Percentiles rank a stretch among this genome's conserved stretches.
These are phyloP conservation scores for Brachyopa scutellaris DNA, from an alignment of 2,888 invertebrate genomes.

Conservation along the genomic window DNA sequence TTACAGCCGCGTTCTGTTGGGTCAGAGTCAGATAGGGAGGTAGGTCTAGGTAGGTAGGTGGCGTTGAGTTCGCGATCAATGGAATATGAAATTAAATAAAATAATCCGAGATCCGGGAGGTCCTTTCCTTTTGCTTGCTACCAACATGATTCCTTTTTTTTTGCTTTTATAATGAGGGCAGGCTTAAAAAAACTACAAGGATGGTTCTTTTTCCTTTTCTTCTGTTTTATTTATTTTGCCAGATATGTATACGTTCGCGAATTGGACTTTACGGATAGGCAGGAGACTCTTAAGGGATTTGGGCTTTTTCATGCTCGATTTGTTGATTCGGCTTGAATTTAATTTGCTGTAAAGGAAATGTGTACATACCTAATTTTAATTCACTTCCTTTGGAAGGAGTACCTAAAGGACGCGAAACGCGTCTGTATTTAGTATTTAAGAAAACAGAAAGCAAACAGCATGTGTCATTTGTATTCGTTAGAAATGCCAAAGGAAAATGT, in stretches of 20 bases:
- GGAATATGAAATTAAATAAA: conserved; percentile 57
- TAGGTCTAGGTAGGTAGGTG: neutral
- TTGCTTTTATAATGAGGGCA: conserved; percentile 41
- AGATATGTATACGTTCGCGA: no score
- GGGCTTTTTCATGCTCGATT: no score
- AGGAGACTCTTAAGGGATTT: neutral
- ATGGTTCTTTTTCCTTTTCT: neutral
- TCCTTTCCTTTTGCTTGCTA: neutral
- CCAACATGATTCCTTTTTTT: neutral
- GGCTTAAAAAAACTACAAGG: neutral
- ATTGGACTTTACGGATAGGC: no score
- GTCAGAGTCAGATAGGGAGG: neutral
- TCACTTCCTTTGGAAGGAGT: no score
- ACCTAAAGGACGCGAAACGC: no score
- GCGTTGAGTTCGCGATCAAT: conserved; percentile 22
- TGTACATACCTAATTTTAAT: conserved; percentile 65
- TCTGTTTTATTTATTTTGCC: conserved; percentile 21
- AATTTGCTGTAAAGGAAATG: conserved; percentile 39
- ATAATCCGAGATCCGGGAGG: conserved; percentile 11
- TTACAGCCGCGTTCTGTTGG: conserved; percentile 20
- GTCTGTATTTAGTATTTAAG: conserved; percentile 3
- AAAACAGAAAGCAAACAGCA: neutral
- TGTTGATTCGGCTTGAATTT: no score
- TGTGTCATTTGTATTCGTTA: conserved; percentile 70
- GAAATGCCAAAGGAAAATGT: conserved; percentile 44